Conservation (phyloP, 2,113 vertebrate genomes). For the Pterocles burchelli region DNA sequence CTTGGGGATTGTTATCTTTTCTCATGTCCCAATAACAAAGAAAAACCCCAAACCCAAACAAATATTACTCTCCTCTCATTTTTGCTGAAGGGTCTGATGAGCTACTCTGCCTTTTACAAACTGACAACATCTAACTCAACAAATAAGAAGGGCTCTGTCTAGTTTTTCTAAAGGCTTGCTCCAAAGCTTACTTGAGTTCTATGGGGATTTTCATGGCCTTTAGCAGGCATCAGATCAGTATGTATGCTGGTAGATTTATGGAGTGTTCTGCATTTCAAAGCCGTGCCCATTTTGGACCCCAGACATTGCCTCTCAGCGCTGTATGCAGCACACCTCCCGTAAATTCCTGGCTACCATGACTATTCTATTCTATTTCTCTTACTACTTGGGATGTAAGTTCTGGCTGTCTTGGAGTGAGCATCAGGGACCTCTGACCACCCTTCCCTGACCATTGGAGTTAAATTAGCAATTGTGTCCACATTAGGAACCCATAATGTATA, state of each 20-base stretch:
- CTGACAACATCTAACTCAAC: not conserved
- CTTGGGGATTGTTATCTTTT: not conserved
- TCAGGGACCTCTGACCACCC: not conserved
- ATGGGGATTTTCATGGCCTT: not conserved
- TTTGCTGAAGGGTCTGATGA: not conserved
- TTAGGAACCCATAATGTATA: not conserved
- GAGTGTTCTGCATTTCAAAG: not conserved
- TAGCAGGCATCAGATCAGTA: not conserved
- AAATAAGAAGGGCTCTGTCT: not conserved
- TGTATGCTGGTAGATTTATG: not conserved
- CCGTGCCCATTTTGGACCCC: not conserved
- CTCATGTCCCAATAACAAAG: not conserved
- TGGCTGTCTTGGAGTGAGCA: not conserved
- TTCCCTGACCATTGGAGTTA: not conserved
- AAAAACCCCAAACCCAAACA: fast-evolving
- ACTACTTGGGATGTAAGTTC: not conserved
- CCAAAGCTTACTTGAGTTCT: not conserved
- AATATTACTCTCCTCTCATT: not conserved
- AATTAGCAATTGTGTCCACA: not conserved
- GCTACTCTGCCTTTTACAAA: not conserved
- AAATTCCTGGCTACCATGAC: not conserved
- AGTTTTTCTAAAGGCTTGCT: not conserved
- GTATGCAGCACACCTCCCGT: not conserved
- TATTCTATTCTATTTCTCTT: not conserved
- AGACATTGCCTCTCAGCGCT: not conserved